Base-by-base conservation (phyloP, 2,113 vertebrate genomes). In the Channa argus region DNA sequence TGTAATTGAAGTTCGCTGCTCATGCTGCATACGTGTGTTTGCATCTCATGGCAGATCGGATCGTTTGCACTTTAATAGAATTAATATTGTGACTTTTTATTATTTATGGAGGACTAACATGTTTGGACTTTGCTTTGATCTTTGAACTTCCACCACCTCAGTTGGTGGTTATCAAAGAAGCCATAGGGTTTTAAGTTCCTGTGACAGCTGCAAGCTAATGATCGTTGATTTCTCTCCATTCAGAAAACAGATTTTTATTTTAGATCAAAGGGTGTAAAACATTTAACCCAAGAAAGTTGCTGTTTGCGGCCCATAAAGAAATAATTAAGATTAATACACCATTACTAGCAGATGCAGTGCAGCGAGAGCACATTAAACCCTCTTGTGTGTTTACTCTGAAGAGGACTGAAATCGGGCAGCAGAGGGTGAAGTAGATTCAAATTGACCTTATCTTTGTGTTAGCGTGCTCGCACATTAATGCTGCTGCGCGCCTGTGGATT, bases 71-170 rank as follows among this genome's bases (percentile, higher is more conserved):
- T 56, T 56, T 90, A 90, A 91, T 90, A 89, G 84, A 90, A 86
- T 91, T 73, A 89, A 82, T 83, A 86, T 76, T 88, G 70, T 80
- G 79, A 84, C 46, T 64, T 79, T 77, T 85, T 90, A 74, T 90
- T 90, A 88, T 86, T 85, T 74, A 90, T 89, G 84, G 66, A 71
- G 66, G 76, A 56, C 45, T 78, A 84, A 83, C 86, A 59, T 84
- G 77, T 82, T 24, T 24, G 24, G 24, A 24, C 24, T 24, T 24
- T 71, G 66, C 43, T 71, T 88, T 73, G 67, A 44, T 84, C 68
- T 90, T 87, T 88, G 77, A 89, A 84, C 76, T 87, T 84, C 39
- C 54, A 10, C 5, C 15, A 45, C 59, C 70, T 78, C 50, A 59
- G 8, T 83, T 88, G 86, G 85, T 88, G 72, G 62, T 54, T 3